Base-by-base conservation (phyloP, 2,797 vertebrate species). In the Chelon auratus region DNA sequence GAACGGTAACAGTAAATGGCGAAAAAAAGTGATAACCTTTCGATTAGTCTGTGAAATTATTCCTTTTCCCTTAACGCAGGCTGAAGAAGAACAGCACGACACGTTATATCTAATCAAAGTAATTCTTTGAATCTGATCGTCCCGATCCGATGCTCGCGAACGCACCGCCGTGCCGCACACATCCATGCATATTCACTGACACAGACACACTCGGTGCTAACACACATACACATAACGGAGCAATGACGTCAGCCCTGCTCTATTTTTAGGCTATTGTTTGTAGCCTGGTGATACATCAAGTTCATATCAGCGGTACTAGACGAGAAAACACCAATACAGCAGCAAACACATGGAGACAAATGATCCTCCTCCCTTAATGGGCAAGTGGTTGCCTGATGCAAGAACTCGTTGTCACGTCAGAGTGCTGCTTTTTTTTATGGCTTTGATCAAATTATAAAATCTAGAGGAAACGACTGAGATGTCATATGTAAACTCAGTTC, bases 251-350 rank as follows among this genome's bases (percentile, higher is more conserved):
- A 82, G 60, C 80, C 43, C 11, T 20, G 63, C 73, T 84, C 89
- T 93, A 90, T 93, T 91, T 93, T 91, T 92, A 91, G 90, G 72
- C 82, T 66, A 87, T 92, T 93, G 92, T 93, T 92, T 89, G 85
- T 78, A 78, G 81, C 83, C 68, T 20, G 68, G 91, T 60, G 55
- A 93, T 93, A 85, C 84, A 92, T 93, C 91, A 92, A 90, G 87
- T 91, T 89, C 78, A 87, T 85, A 89, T 91, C 80, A 85, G 79
- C 75, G 48, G 68, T 71, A 62, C 70, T 58, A 63, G 71, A 64
- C 65, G 77, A 81, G 82, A 84, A 91, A 87, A 89, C 76, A 87
- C 79, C 59, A 70, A 87, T 84, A 83, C 83, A 82, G 87, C 82
- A 85, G 74, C 86, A 88, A 92, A 68, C 85, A 92, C 89, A 91